Percentiles rank a stretch among this genome's conserved stretches.
Evolutionary conservation across 2,113 vertebrate species (phyloP).

Genomic region (Cynoglossus semilaevis): DNA sequence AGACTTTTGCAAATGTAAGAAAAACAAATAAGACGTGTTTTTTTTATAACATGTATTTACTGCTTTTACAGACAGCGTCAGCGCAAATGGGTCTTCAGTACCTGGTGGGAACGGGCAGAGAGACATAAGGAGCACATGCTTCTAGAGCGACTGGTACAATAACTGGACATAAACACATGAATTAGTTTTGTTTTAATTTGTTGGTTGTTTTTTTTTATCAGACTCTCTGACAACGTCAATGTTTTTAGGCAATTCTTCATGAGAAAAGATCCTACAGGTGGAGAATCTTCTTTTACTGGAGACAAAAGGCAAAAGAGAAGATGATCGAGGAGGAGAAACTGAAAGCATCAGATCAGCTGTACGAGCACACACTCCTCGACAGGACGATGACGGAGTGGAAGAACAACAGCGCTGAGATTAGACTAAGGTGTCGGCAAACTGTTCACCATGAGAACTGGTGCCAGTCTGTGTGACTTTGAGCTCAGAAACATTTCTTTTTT

Average conservation of each 20-base stretch:
- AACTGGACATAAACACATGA: neutral
- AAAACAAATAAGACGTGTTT: neutral
- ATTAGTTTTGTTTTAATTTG: no score
- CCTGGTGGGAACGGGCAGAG: slow-evolving; percentile 73
- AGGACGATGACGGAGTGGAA: slow-evolving; percentile 76
- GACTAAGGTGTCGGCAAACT: slow-evolving; percentile 50
- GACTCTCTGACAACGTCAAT: neutral
- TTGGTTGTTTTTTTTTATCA: no score
- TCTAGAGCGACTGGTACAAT: slow-evolving; percentile 78
- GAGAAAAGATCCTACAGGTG: slow-evolving; percentile 62
- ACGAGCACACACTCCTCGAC: slow-evolving; percentile 56
- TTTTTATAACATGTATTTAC: no score
- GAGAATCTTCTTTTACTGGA: slow-evolving; percentile 79
- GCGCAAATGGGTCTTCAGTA: slow-evolving; percentile 74
- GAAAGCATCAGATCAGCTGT: slow-evolving; percentile 64
- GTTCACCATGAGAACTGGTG: no score
- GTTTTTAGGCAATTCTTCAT: slow-evolving; percentile 80
- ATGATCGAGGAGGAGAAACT: slow-evolving; percentile 67
- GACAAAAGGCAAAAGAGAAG: slow-evolving; percentile 40
- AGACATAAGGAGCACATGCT: slow-evolving; percentile 73
- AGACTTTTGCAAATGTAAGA: neutral
- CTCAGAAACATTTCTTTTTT: slow-evolving; percentile 1
- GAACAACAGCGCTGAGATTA: slow-evolving; percentile 55
- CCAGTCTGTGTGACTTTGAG: neutral
- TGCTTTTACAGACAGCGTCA: slow-evolving; percentile 55